Percentiles rank a stretch among this genome's conserved stretches.
These are phyloP conservation scores for Crotalus viridis DNA, from an alignment of 2,113 vertebrate species.

Conservation along the genomic window DNA sequence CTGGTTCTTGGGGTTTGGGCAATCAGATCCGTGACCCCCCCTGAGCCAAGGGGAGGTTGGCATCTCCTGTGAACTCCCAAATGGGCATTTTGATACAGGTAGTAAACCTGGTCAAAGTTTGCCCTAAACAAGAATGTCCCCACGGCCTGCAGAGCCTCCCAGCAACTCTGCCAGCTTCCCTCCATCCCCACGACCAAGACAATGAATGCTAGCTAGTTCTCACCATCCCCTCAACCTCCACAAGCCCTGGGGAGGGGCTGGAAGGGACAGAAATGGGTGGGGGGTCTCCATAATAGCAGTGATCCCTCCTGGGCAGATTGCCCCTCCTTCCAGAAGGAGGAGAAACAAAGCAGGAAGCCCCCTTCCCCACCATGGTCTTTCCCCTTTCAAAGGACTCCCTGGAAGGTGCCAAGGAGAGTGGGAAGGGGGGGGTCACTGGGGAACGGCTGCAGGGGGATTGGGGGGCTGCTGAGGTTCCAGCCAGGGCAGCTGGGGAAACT, in stretches of 20 bases:
- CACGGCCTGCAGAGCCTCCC: not conserved
- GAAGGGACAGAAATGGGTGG: too few relatives aligned
- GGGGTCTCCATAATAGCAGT: not conserved
- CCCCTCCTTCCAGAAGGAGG: not conserved
- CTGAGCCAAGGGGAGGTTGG: not conserved
- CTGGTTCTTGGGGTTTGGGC: not conserved
- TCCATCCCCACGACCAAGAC: not conserved
- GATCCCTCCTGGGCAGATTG: not conserved
- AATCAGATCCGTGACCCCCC: not conserved
- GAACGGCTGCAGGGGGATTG: not conserved
- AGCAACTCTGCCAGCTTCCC: not conserved
- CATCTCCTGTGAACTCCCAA: not conserved
- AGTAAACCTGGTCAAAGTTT: not conserved
- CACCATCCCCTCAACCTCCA: not conserved
- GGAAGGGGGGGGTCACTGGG: not conserved
- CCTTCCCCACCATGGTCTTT: not conserved
- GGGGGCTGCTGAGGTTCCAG: not conserved
- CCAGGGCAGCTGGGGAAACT: not conserved
- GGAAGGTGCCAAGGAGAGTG: not conserved
- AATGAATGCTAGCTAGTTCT: not conserved
- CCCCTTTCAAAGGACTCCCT: not conserved
- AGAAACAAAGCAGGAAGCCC: too few relatives aligned
- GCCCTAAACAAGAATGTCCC: not conserved
- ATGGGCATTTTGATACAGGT: not conserved
- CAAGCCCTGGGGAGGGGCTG: not conserved